Conservation (phyloP, 2,113 vertebrate species). For the Albula goreensis region DNA sequence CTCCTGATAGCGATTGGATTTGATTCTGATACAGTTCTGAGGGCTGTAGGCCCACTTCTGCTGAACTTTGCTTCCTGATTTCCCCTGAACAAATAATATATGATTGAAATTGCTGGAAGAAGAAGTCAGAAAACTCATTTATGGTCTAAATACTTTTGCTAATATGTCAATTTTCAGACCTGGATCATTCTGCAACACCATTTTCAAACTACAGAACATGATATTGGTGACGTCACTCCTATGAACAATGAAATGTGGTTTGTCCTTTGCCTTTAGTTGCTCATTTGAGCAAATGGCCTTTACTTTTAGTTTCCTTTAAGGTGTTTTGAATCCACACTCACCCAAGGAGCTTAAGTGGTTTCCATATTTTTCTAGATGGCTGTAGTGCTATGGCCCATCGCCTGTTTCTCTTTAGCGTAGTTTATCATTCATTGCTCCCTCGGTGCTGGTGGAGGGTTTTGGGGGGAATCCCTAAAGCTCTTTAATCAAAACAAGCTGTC, state of each 20-base stretch:
- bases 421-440: neutral
- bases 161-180: no score
- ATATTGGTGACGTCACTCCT: no score
- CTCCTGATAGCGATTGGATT: no score
- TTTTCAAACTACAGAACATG: no score
- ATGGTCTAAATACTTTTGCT: no score
- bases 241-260: neutral
- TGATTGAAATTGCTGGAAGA: no score
- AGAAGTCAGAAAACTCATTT: no score
- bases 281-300: neutral
- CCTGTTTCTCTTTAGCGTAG: neutral
- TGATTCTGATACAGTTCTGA: no score
- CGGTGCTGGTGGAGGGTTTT: neutral
- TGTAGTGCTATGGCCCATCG: neutral
- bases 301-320: neutral
- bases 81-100: no score
- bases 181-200: no score
- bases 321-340: neutral
- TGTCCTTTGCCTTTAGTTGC: neutral
- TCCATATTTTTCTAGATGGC: neutral
- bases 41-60: no score
- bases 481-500: neutral
- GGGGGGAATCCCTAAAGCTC: neutral
- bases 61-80: no score
- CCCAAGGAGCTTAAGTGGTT: neutral